Conservation (phyloP, 1,140 invertebrate species). For the Brachystomella parvula region DNA sequence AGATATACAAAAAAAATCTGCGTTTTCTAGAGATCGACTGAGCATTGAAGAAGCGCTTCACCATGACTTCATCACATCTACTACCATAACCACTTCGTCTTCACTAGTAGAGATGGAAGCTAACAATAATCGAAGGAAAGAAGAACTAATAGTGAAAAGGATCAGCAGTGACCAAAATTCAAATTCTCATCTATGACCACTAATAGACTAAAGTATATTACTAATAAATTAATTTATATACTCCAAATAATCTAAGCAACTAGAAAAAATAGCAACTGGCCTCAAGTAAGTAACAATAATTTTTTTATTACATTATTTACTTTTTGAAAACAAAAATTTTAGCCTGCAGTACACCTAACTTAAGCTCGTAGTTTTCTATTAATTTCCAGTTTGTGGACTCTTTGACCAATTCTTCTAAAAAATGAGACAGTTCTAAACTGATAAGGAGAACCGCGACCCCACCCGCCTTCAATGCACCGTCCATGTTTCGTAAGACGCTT, state of each 20-base stretch:
- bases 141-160: background rate
- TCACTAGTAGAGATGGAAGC: background rate
- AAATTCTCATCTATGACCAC: no score
- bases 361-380: background rate
- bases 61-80: background rate
- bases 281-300: no score
- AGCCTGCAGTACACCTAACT: conserved; percentile 10
- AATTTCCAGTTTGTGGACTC: background rate
- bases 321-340: conserved; percentile 5
- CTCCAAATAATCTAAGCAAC: no score
- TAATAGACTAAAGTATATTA: no score
- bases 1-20: background rate
- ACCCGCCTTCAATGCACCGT: background rate
- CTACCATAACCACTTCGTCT: no score
- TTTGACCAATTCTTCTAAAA: background rate
- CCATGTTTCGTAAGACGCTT: background rate
- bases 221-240: no score
- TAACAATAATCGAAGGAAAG: background rate
- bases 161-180: no score
- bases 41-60: background rate
- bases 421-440: background rate
- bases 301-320: no score
- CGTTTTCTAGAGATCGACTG: background rate
- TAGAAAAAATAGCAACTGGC: no score
- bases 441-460: conserved; percentile 10